Evolutionary conservation across 2,113 vertebrate genomes (phyloP).

Genomic region (Thunnus maccoyii): DNA sequence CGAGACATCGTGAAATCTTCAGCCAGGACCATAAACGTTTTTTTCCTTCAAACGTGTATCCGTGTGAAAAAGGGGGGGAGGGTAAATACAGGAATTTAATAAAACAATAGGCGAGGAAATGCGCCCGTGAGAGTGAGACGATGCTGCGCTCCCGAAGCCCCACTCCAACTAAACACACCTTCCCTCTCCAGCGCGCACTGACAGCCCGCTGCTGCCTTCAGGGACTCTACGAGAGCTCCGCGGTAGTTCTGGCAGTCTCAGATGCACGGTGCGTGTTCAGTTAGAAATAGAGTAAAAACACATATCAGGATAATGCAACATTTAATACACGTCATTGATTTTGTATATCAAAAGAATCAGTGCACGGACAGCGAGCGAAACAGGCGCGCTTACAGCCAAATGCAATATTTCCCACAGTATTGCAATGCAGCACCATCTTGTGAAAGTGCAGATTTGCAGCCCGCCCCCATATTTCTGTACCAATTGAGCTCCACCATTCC

Average conservation of each 20-base stretch:
- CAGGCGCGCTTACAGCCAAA: background rate
- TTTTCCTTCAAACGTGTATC: slow-evolving; percentile 73
- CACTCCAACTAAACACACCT: slow-evolving; percentile 79
- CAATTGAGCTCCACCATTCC: slow-evolving; percentile 6
- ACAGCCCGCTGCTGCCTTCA: slow-evolving; percentile 72
- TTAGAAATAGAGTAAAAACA: background rate
- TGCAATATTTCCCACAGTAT: background rate
- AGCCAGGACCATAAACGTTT: slow-evolving; percentile 86
- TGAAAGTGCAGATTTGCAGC: slow-evolving; percentile 52
- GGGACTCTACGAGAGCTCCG: fast-evolving
- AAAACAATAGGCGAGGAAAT: slow-evolving; percentile 30
- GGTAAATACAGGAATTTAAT: background rate
- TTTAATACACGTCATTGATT: background rate
- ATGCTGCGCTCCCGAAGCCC: slow-evolving; percentile 63
- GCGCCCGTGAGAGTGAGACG: slow-evolving; percentile 38
- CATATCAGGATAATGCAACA: background rate
- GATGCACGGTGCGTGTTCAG: too few species aligned
- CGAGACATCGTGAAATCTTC: slow-evolving; percentile 92
- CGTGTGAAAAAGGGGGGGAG: slow-evolving; percentile 50
- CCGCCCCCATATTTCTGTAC: slow-evolving; percentile 31
- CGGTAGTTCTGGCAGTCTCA: background rate
- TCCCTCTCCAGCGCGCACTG: slow-evolving; percentile 50
- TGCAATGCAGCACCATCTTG: slow-evolving; percentile 50
- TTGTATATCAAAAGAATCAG: background rate
- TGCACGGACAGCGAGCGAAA: background rate